Evolutionary conservation across 53 echinoderm and acorn worm genomes (phyloP), one percentile per base, ranked within the genome.

Genomic region (Antedon mediterranea): DNA sequence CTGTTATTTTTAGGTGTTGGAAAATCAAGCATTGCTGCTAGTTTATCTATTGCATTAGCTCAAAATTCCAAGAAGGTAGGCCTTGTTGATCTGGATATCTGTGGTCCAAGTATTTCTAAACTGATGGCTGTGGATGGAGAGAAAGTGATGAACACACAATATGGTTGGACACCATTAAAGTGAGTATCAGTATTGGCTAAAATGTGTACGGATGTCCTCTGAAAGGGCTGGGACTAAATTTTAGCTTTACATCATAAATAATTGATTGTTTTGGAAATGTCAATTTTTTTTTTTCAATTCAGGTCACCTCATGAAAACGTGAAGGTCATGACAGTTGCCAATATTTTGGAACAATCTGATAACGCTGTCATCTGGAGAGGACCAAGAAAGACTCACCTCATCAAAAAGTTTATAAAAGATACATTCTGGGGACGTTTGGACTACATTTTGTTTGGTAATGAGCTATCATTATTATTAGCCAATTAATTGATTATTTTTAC

Each of bases 371-470:
- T 88, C 4, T 88, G 88, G 88, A 85, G 88, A 75, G 88, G 88
- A 4, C 88, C 88, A 28, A 73, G 88, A 29, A 88, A 88, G 76
- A 88, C 88, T 13, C 88, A 88, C 23, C 77, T 88, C 28, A 88
- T 88, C 78, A 88, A 88, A 78, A 81, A 78, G 72, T 88, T 88
- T 34, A 71, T 88, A 13, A 88, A 88, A 75, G 85, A 88, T 73
- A 88, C 88, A 20, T 82, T 88, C 74, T 88, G 88, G 88, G 88
- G 88, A 6, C 81, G 78, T 73, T 79, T 88, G 74, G 88, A 88
- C 85, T 88, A 81, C n/a, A 80, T 88, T 31, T 29, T 88, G 23
- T 81, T 88, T 43, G 88, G 88, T 88, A 27, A 81, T n/a, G n/a
- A n/a, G n/a, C n/a, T n/a, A n/a, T n/a, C n/a, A n/a, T n/a, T n/a